Conservation (phyloP, 2,113 vertebrate genomes). For the Muntiacus reevesi region DNA sequence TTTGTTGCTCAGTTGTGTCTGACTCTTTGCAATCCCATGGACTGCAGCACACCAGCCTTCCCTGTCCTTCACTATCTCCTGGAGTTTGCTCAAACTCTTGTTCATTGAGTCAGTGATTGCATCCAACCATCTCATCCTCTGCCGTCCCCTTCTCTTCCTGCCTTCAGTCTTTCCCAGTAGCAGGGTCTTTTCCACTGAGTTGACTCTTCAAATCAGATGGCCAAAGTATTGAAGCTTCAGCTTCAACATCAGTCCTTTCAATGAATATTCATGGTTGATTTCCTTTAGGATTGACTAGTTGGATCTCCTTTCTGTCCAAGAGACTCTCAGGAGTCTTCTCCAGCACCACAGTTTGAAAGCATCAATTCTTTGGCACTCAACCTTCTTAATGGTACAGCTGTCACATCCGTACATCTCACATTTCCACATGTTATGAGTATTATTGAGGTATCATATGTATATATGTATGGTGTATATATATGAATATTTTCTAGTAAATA, state of each 20-base stretch:
- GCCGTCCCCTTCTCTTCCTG: not conserved
- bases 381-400: not conserved
- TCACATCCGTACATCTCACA: not conserved
- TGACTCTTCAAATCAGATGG: not conserved
- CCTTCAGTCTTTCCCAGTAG: not conserved
- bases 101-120: not conserved
- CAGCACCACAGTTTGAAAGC: not conserved
- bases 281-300: not conserved
- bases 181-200: not conserved
- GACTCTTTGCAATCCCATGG: not conserved
- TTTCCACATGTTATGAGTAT: not conserved
- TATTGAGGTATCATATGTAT: not conserved
- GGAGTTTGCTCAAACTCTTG: not conserved
- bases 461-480: not conserved
- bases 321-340: not conserved
- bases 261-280: not conserved
- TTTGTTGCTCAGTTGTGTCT: not conserved
- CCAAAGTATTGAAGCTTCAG: not conserved
- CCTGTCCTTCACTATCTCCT: not conserved
- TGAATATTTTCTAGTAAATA: not conserved
- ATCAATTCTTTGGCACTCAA: not conserved
- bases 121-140: not conserved
- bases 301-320: not conserved
- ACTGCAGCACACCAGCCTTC: not conserved
- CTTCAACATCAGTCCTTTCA: not conserved